Evolutionary conservation across 2,113 vertebrate genomes (phyloP), one percentile per base, ranked within the genome.

Genomic region (Maccullochella peelii): DNA sequence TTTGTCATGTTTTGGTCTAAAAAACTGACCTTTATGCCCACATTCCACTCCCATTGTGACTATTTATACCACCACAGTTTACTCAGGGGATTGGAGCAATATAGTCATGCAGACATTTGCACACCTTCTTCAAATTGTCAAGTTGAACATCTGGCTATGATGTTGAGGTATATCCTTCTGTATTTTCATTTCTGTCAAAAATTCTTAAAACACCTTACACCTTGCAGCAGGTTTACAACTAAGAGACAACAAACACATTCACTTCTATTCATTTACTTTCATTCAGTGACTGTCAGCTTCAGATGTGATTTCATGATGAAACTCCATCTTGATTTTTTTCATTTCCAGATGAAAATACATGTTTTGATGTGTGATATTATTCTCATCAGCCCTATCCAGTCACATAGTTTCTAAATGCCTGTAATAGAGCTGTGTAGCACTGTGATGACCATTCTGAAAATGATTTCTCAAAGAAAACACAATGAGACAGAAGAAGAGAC

Each of bases 101-200:
- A 75, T 18, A 44, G 16, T 68, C 59, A 55, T 67, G 40, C 40
- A 36, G 33, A 59, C 8, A 80, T 83, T 42, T 63, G 21, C 30
- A 52, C 47, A 57, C 47, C 40, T 70, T 71, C 8, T 14, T 40
- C 6, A 61, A 62, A 73, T 5, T 49, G 18, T 59, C 25, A 58
- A 40, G 38, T 14, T 4, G 8, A 75, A 81, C 77, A 81, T 79
- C 44, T 84, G 77, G 59, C n/a, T n/a, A 58, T 40, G 30, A 57
- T 73, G 40, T 15, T 61, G 16, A 14, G 23, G 16, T 47, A 57
- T 15, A 33, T 65, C 15, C 16, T 27, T 23, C 16, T 70, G 8
- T 71, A 8, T 25, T 55, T 23, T 52, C 4, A 11, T 52, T 61
- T 54, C 63, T 14, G 44, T 62, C n/a, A 36, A 5, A 33, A 52